phyloP scores from a whole-genome alignment of 2,888 invertebrate species.

The Nezara viridula region DNA sequence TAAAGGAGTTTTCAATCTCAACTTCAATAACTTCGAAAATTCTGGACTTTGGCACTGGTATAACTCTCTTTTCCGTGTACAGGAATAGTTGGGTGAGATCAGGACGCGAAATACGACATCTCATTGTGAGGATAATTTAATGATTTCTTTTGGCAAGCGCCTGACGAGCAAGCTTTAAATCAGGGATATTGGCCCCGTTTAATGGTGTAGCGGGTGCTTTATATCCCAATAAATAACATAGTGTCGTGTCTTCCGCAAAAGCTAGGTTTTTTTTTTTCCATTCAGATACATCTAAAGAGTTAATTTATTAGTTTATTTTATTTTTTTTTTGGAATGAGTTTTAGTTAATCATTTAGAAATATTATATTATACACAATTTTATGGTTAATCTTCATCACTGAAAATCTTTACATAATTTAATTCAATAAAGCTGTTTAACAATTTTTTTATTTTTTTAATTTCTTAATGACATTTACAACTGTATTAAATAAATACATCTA shows the following conservation, averaged over 20 bases:
- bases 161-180: not conserved
- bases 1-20: no score
- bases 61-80: not conserved
- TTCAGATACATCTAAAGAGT: not conserved
- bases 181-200: not conserved
- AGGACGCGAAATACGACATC: not conserved
- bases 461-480: no score
- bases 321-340: not conserved
- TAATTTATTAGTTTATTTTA: no score
- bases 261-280: not conserved
- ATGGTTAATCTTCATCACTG: no score
- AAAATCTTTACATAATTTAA: no score
- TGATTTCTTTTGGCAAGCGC: not conserved
- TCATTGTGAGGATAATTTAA: not conserved
- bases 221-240: not conserved
- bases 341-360: not conserved
- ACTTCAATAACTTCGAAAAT: no score
- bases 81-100: slow-evolving; percentile 1
- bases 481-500: no score
- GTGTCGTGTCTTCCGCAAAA: not conserved
- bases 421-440: no score
- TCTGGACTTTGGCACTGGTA: not conserved
- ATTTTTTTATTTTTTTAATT: no score
- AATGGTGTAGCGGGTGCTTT: not conserved
- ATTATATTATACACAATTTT: not conserved